Conservation (phyloP, 2,113 vertebrate genomes). For the Halcyon malimbica region DNA sequence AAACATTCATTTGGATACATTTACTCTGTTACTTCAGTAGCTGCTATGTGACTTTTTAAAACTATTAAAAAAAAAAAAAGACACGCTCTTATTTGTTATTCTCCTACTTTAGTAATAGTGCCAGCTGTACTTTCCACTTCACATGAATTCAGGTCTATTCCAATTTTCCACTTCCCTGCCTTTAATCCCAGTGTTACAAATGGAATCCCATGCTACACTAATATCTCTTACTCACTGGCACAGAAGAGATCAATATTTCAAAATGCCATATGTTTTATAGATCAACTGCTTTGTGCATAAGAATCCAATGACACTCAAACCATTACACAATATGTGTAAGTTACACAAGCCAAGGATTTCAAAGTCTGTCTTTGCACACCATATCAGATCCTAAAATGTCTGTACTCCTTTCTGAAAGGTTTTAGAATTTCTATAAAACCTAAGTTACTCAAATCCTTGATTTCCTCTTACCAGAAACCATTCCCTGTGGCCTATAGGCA, state of each 20-base stretch:
- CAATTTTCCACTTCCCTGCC: slow-evolving; percentile 81
- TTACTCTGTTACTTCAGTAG: neutral
- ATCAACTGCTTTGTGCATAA: slow-evolving; percentile 64
- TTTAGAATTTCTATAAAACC: neutral
- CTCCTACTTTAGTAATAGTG: slow-evolving; percentile 52
- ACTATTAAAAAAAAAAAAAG: slow-evolving; percentile 30
- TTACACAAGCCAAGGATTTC: neutral
- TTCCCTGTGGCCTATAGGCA: neutral
- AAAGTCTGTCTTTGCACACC: neutral
- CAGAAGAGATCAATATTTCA: slow-evolving; percentile 81
- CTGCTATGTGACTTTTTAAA: slow-evolving; percentile 4
- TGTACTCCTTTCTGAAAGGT: neutral
- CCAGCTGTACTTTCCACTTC: slow-evolving; percentile 75
- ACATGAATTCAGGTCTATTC: slow-evolving; percentile 75
- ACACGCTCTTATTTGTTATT: slow-evolving; percentile 58
- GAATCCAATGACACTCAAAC: slow-evolving; percentile 53
- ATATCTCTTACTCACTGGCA: slow-evolving; percentile 73
- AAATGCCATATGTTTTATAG: slow-evolving; percentile 78
- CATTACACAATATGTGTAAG: slow-evolving; percentile 38
- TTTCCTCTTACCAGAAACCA: neutral
- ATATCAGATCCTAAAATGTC: neutral
- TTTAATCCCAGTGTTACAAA: slow-evolving; percentile 79
- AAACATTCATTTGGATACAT: slow-evolving; percentile 17
- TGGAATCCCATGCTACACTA: slow-evolving; percentile 74
- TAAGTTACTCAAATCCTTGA: neutral